Evolutionary conservation across 2,888 invertebrate genomes (phyloP), one percentile per base, ranked within the genome.

Genomic region (Pseudococcus viburni): DNA sequence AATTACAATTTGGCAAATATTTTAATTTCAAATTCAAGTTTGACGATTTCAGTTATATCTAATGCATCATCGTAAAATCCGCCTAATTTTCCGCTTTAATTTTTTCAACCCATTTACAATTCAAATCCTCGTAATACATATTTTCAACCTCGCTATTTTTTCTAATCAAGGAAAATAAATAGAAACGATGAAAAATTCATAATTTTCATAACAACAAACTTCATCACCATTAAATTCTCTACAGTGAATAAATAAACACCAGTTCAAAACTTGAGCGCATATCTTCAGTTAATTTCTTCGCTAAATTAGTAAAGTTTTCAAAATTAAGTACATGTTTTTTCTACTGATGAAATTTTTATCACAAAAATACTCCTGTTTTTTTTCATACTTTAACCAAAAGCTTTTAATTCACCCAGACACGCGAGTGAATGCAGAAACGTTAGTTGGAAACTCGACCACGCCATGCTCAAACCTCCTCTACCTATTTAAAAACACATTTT

Each of bases 171-270:
- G 19, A 59, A 59, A 59, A 59, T 59, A 19, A 59, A 59, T 59
- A n/a, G n/a, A 59, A 59, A 59, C 59, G n/a, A 59, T 59, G 9
- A 59, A 59, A 59, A 59, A 59, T 59, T 59, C 59, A 59, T 59
- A 6, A 59, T 19, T 59, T 19, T 3, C 26, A 11, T 6, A 19
- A 19, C 17, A 51, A 51, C 59, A 59, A 59, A 59, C 19, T 19
- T 59, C 59, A 59, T 59, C 19, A 59, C 11, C n/a, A 19, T 19
- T 59, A n/a, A 5, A n/a, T 59, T 7, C 8, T n/a, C 19, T 59
- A 19, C 19, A n/a, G 19, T 59, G 19, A 59, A 59, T 59, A 59
- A 59, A 59, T 59, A 59, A 59, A 59, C n/a, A 19, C 59, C 59
- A 19, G 19, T 17, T 6, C 5, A 59, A 59, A 59, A 59, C 19